phyloP scores from a whole-genome alignment of 2,888 invertebrate species.

The Meiosimyza platycephala region DNA sequence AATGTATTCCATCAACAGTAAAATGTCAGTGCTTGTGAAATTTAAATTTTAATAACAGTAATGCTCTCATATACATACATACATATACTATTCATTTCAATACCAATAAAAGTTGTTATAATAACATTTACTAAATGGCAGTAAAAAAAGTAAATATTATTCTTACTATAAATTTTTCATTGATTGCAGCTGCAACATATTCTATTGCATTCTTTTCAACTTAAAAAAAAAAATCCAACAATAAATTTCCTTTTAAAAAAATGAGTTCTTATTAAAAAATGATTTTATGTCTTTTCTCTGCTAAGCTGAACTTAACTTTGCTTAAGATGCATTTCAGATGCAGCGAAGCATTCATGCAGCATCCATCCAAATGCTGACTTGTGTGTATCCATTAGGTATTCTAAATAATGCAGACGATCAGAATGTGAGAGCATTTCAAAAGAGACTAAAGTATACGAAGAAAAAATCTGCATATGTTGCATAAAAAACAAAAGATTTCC shows the following conservation, averaged over 20 bases:
- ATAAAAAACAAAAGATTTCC: conserved; percentile 4
- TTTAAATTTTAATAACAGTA: too few species aligned
- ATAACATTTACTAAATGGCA: too few species aligned
- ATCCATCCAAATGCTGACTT: background rate
- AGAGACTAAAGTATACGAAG: background rate
- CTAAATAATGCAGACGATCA: background rate
- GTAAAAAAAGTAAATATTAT: too few species aligned
- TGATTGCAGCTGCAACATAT: too few species aligned
- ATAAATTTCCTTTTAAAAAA: background rate
- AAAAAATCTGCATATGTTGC: background rate
- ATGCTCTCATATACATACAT: too few species aligned
- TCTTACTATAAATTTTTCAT: too few species aligned
- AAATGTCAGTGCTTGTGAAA: too few species aligned
- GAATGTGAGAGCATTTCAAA: background rate
- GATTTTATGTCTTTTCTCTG: background rate
- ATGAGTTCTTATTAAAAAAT: background rate
- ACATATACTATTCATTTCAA: too few species aligned
- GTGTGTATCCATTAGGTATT: conserved; percentile 10
- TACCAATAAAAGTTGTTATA: too few species aligned
- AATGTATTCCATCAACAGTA: too few species aligned
- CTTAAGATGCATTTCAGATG: background rate
- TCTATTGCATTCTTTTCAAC: too few species aligned
- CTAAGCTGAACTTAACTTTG: background rate
- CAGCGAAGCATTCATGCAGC: too few species aligned
- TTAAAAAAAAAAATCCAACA: background rate